Percentiles rank a stretch among this genome's conserved stretches.
phyloP scores from a whole-genome alignment of 1,140 invertebrate species.

The Ips nitidus region DNA sequence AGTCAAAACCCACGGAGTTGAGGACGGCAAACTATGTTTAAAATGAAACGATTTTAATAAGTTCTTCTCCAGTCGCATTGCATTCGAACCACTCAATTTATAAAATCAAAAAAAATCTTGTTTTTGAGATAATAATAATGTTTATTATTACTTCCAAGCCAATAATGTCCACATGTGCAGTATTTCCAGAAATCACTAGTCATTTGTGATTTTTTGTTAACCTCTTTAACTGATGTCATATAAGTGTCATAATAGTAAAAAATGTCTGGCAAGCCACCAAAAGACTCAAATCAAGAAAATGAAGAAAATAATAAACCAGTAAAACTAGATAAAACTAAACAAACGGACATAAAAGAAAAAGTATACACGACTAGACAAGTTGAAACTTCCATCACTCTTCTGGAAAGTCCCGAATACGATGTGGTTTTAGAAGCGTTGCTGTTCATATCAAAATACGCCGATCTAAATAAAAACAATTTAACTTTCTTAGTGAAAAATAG shows the following conservation, averaged over 20 bases:
- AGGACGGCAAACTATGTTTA: conserved; percentile 11
- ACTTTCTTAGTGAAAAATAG: conserved; percentile 34
- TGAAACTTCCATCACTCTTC: conserved; percentile 43
- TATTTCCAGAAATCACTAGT: no score
- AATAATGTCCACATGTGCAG: no score
- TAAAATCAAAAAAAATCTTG: no score
- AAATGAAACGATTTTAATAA: conserved; percentile 11
- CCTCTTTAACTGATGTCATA: no score
- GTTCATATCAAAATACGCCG: conserved; percentile 44
- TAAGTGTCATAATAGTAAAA: not conserved
- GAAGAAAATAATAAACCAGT: conserved; percentile 5
- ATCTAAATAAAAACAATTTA: conserved; percentile 39
- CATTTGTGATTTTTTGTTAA: no score
- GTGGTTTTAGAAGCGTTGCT: conserved; percentile 43
- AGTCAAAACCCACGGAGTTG: conserved; percentile 8
- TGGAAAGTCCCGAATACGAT: conserved; percentile 41
- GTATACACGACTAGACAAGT: conserved; percentile 39
- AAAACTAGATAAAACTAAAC: conserved; percentile 35
- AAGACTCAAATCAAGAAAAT: not conserved
- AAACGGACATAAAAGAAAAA: conserved; percentile 41
- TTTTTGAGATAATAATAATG: no score
- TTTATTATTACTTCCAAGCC: no score
- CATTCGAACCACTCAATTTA: no score
- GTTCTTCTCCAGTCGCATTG: not conserved
- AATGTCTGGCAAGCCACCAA: not conserved